phyloP scores from a whole-genome alignment of 2,888 invertebrate species.

The Eupithecia insigniata region DNA sequence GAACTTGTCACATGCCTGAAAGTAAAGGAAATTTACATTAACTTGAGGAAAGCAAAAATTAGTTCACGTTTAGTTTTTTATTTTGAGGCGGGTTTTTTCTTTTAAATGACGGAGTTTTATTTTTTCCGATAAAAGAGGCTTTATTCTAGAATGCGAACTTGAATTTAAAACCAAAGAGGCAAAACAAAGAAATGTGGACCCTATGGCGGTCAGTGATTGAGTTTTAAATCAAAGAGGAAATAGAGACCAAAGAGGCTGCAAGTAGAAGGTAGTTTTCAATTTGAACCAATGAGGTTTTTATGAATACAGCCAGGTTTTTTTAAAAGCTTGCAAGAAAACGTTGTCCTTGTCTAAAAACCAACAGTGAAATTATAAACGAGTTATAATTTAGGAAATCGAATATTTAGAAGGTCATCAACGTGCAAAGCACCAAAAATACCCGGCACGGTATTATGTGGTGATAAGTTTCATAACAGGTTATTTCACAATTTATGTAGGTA shows the following conservation, averaged over 20 bases:
- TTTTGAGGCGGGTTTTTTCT: too few relatives aligned
- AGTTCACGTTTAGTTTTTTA: too few relatives aligned
- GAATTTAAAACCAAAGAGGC: background rate
- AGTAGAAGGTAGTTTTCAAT: background rate
- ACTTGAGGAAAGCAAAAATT: background rate
- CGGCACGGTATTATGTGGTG: conserved; percentile 18
- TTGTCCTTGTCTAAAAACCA: background rate
- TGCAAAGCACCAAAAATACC: conserved; percentile 25
- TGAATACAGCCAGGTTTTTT: background rate
- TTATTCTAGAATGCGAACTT: background rate
- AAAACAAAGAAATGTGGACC: background rate
- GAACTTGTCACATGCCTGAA: conserved; percentile 89
- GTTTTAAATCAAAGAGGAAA: background rate
- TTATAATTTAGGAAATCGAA: conserved; percentile 7
- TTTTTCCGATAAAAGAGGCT: background rate
- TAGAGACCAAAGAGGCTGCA: background rate
- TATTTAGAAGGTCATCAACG: conserved; percentile 11
- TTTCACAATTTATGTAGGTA: conserved; percentile 52
- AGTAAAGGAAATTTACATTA: conserved; percentile 10
- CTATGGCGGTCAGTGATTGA: background rate
- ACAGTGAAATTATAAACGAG: background rate
- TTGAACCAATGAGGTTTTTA: background rate
- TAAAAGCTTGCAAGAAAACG: background rate
- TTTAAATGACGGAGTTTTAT: too few relatives aligned
- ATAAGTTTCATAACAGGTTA: conserved; percentile 29